Evolutionary conservation across 2,797 vertebrate genomes (phyloP).

Genomic region (Sebastes jordani): DNA sequence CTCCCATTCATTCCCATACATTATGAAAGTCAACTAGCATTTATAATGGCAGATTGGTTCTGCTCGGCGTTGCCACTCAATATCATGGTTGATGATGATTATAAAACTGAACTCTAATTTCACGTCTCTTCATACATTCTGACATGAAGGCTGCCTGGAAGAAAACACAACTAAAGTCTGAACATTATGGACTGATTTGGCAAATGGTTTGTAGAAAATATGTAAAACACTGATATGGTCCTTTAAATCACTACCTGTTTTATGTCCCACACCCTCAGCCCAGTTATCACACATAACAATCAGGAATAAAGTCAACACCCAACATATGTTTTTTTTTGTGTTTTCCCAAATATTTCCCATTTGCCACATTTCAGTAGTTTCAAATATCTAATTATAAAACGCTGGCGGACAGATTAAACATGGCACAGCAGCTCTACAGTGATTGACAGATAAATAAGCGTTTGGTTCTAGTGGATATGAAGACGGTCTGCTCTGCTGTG

Average conservation of each 20-base stretch:
- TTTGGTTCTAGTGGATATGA: neutral
- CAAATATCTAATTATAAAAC: constrained; percentile 1
- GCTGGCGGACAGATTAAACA: neutral
- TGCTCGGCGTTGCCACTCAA: neutral
- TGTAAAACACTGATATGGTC: neutral
- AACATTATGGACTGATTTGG: neutral
- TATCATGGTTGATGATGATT: neutral
- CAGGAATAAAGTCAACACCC: neutral
- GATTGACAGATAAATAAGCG: neutral
- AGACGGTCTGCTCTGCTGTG: neutral
- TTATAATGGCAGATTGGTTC: neutral
- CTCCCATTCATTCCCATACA: neutral
- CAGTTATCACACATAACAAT: neutral
- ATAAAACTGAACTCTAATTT: neutral
- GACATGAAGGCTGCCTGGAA: neutral
- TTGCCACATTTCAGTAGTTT: constrained; percentile 4
- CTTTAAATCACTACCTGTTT: neutral
- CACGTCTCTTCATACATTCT: neutral
- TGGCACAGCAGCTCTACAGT: constrained; percentile 13
- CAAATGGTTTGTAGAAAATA: constrained; percentile 15
- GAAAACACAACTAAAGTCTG: neutral
- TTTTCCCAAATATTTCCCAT: neutral
- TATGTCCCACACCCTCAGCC: neutral
- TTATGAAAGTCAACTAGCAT: neutral
- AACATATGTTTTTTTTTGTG: neutral